Evolutionary conservation across 2,888 invertebrate species (phyloP), one percentile per base, ranked within the genome.

Genomic region (Macaria notata): DNA sequence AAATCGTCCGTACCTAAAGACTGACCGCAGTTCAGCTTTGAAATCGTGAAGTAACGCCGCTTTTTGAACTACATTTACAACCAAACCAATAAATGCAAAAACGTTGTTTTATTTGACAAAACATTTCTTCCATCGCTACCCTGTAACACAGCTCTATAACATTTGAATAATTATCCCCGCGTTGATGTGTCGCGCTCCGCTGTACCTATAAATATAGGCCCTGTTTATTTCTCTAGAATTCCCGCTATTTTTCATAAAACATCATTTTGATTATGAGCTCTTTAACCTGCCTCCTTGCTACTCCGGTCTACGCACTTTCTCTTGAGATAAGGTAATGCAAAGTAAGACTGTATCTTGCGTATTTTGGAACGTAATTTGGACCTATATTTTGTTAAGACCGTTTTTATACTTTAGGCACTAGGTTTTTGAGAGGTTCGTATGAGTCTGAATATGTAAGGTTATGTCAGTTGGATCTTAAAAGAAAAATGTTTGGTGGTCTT

Each of bases 111-210:
- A 19, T 19, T 19, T 19, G 2, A 19, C 19, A 19, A 19, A 4
- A 36, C 19, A 65, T 63, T 68, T 73, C 47, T 76, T 73, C 75
- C 43, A 46, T 59, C 79, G 46, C 44, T 67, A 56, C 62, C 0
- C 64, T 65, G 70, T 66, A 70, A 76, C 83, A 83, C 78, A 74
- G 75, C 83, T 83, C 84, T 82, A 82, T 86, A 76, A 86, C 83
- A 85, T 86, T 86, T 86, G 85, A 86, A 86, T 86, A 86, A 86
- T 86, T 85, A 86, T 85, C 78, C 81, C 71, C 76, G 68, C 72
- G 81, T 73, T 85, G 85, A 84, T 84, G 84, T 82, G 84, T 83
- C 79, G 77, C 80, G 69, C 72, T 75, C 73, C 74, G 57, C 60
- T 70, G 64, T 63, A 56, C 63, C 68, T 71, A 70, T 66, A 74